phyloP scores from a whole-genome alignment of 2,113 vertebrate genomes.

The Notothenia rossii region DNA sequence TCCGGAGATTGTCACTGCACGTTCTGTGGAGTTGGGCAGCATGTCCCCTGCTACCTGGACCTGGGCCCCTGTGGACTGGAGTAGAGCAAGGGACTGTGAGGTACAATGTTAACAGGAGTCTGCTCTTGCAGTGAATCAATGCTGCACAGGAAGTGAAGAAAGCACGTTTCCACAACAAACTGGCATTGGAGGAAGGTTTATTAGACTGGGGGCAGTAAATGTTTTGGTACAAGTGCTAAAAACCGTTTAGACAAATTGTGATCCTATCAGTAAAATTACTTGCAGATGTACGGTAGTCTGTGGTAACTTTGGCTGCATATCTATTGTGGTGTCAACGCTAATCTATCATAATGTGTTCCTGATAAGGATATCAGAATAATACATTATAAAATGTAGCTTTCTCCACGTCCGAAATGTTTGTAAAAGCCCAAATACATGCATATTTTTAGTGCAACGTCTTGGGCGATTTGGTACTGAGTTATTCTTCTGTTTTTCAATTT shows the following conservation, averaged over 20 bases:
- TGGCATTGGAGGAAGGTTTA: background rate
- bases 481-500: no score
- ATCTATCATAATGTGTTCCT: background rate
- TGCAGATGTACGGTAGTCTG: no score
- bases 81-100: conserved; percentile 44
- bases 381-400: background rate
- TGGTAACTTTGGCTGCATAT: background rate
- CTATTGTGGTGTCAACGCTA: background rate
- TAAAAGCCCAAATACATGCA: no score
- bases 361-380: background rate
- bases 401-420: no score
- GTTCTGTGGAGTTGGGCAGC: conserved; percentile 98
- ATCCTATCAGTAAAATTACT: no score
- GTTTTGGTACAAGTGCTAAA: background rate
- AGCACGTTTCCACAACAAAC: background rate
- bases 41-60: conserved; percentile 98
- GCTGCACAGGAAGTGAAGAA: background rate
- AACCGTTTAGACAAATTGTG: no score
- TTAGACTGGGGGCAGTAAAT: background rate
- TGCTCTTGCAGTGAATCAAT: background rate
- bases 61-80: conserved; percentile 97
- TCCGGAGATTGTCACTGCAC: conserved; percentile 98
- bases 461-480: no score
- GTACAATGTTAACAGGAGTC: conserved; percentile 21
- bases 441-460: no score